Evolutionary conservation across 1,140 invertebrate species (phyloP).

Genomic region (Coptotermes formosanus): DNA sequence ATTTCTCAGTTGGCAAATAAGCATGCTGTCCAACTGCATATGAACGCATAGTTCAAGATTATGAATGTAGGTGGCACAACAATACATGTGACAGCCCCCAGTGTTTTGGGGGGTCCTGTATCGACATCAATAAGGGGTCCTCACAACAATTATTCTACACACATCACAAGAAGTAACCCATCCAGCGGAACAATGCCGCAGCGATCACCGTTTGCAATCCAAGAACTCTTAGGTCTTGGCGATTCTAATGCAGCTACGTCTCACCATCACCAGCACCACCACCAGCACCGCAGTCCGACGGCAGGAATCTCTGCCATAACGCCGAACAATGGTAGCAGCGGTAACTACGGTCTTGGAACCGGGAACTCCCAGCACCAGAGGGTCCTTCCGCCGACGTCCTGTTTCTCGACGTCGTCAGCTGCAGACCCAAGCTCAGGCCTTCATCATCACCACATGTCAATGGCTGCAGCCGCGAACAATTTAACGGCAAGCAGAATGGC

Average conservation of each 20-base stretch:
- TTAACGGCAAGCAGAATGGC: slow-evolving; percentile 69
- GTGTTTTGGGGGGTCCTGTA: slow-evolving; percentile 6
- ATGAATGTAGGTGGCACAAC: slow-evolving; percentile 17
- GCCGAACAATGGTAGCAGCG: slow-evolving; percentile 51
- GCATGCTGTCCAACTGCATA: neutral
- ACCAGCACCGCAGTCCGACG: slow-evolving; percentile 46
- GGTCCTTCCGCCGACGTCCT: slow-evolving; percentile 25
- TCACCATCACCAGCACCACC: slow-evolving; percentile 39
- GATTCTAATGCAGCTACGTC: slow-evolving; percentile 45
- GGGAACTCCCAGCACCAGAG: neutral
- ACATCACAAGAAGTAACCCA: too few species aligned
- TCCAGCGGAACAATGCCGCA: slow-evolving; percentile 59
- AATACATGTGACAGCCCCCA: slow-evolving; percentile 12
- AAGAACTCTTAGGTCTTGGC: slow-evolving; percentile 81
- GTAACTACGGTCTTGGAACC: slow-evolving; percentile 43
- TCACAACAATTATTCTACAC: neutral
- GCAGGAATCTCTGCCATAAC: slow-evolving; percentile 44
- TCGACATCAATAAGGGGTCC: neutral
- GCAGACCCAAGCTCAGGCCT: slow-evolving; percentile 48
- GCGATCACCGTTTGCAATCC: slow-evolving; percentile 86
- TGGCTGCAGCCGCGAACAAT: slow-evolving; percentile 61
- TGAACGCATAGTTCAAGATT: neutral
- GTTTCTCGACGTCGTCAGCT: slow-evolving; percentile 41
- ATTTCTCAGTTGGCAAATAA: neutral
- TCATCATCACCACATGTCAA: slow-evolving; percentile 60